phyloP scores from a whole-genome alignment of 2,797 vertebrate genomes.

The Enteromius thamalakanensis region DNA sequence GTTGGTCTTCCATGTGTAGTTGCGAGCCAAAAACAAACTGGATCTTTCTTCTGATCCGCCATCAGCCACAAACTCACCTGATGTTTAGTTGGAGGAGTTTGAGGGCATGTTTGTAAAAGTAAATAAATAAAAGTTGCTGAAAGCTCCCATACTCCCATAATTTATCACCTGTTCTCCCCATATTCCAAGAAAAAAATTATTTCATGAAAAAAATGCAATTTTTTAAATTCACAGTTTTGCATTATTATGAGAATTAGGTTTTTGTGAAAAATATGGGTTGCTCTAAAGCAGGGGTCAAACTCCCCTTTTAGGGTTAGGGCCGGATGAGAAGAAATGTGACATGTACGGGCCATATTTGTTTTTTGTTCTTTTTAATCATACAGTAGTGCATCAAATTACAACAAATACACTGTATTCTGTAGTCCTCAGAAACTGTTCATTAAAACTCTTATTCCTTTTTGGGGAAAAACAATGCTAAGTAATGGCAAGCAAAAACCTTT shows the following conservation, averaged over 20 bases:
- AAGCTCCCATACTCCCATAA: conserved; percentile 55
- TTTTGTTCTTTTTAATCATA: too few species aligned
- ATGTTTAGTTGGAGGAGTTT: conserved; percentile 55
- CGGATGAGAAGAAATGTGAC: too few species aligned
- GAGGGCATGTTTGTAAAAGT: conserved; percentile 60
- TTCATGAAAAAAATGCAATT: conserved; percentile 58
- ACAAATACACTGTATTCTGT: too few species aligned
- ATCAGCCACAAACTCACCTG: conserved; percentile 42
- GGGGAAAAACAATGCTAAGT: too few species aligned
- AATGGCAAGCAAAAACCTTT: too few species aligned
- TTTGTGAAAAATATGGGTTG: conserved; percentile 28
- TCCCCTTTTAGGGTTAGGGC: too few species aligned
- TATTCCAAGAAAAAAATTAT: conserved; percentile 48
- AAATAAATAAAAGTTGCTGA: conserved; percentile 42
- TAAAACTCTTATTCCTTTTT: too few species aligned
- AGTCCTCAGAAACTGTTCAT: too few species aligned
- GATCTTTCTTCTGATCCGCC: conserved; percentile 4
- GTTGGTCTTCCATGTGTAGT: conserved; percentile 12
- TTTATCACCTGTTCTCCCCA: conserved; percentile 61
- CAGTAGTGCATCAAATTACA: too few species aligned
- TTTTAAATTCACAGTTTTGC: conserved; percentile 61
- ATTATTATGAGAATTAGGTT: conserved; percentile 42
- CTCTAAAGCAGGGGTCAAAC: background rate
- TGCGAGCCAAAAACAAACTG: conserved; percentile 22
- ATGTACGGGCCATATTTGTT: too few species aligned